These are phyloP conservation scores for Pomacea canaliculata DNA, from an alignment of 2,888 invertebrate genomes.

Conservation along the genomic window DNA sequence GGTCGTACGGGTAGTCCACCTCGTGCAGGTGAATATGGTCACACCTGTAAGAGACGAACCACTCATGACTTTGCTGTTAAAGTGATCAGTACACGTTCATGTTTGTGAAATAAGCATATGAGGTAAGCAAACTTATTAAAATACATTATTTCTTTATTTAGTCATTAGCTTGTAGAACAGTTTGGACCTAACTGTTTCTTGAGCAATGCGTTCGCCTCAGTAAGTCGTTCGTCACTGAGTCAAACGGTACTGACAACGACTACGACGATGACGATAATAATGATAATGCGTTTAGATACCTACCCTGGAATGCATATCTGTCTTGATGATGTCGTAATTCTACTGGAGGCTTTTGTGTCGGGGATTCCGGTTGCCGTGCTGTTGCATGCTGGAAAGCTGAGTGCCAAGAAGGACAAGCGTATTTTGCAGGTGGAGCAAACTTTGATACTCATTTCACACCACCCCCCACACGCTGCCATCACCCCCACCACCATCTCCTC, in stretches of 20 bases:
- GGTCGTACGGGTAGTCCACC: constrained; percentile 55
- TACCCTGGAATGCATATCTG: constrained; percentile 30
- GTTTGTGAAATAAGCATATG: too few species aligned
- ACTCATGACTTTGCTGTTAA: neutral
- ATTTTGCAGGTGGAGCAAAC: constrained; percentile 61
- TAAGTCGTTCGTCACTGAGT: too few species aligned
- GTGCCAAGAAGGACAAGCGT: constrained; percentile 45
- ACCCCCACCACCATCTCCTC: constrained; percentile 8
- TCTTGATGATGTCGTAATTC: neutral
- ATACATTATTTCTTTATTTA: too few species aligned
- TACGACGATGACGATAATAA: too few species aligned
- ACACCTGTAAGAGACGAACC: constrained; percentile 43
- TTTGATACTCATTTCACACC: constrained; percentile 56
- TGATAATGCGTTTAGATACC: neutral
- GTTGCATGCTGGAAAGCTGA: constrained; percentile 51
- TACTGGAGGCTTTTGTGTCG: neutral
- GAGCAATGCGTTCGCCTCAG: too few species aligned
- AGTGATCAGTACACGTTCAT: too few species aligned
- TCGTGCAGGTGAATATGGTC: constrained; percentile 59
- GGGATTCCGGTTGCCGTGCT: neutral
- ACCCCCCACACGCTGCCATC: constrained; percentile 38
- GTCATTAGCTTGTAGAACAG: too few species aligned
- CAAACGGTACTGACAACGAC: too few species aligned
- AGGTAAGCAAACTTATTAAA: too few species aligned
- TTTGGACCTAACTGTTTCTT: too few species aligned